These are phyloP conservation scores for Micromys minutus DNA, from an alignment of 2,113 vertebrate genomes.

Conservation along the genomic window DNA sequence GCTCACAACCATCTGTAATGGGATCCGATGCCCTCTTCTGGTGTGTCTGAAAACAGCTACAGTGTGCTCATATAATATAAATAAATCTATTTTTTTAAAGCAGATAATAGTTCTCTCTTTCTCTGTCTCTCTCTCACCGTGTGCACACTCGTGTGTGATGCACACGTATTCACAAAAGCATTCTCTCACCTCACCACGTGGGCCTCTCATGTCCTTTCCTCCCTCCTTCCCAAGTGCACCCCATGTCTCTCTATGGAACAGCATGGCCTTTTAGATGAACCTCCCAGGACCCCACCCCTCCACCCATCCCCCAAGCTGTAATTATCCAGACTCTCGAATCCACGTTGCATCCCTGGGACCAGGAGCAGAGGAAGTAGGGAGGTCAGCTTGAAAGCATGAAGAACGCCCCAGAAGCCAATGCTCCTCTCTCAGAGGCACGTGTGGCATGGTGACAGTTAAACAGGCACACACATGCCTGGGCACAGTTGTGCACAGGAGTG, in stretches of 20 bases:
- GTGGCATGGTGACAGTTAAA: not conserved
- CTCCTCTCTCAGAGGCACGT: not conserved
- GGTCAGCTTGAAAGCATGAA: not conserved
- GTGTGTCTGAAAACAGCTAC: no score
- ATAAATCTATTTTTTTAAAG: no score
- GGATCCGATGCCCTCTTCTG: no score
- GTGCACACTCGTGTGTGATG: no score
- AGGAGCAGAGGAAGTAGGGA: not conserved
- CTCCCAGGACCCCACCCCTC: not conserved
- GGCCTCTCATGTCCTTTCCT: not conserved
- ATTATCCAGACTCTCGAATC: not conserved
- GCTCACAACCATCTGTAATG: no score
- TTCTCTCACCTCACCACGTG: fast-evolving
- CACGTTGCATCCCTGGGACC: not conserved
- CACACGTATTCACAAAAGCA: not conserved
- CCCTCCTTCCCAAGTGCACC: not conserved
- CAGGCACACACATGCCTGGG: not conserved
- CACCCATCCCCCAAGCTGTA: not conserved
- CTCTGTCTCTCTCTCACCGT: not conserved
- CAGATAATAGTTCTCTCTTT: no score
- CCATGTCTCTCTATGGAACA: not conserved
- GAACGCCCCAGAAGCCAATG: not conserved
- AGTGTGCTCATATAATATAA: no score
- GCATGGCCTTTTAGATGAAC: not conserved
- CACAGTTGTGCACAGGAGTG: not conserved